Evolutionary conservation across 2,113 vertebrate species (phyloP).

Genomic region (Plecotus auritus): DNA sequence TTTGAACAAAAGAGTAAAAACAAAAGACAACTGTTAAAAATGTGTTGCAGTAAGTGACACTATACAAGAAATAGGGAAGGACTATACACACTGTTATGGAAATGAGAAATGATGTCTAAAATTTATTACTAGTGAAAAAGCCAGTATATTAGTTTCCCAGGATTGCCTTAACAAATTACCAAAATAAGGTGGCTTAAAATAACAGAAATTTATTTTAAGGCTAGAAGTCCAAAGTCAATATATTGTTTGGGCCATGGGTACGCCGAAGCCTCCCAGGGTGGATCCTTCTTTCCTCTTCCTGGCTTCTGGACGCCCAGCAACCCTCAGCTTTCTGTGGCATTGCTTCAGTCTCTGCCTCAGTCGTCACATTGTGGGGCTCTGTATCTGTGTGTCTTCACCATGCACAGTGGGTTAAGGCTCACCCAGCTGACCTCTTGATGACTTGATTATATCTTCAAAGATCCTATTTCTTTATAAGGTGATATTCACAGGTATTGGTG

Average conservation of each 20-base stretch:
- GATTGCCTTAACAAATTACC: background rate
- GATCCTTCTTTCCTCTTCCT: background rate
- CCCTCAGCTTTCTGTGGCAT: background rate
- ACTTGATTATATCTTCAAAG: background rate
- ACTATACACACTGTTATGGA: background rate
- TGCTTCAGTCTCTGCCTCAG: background rate
- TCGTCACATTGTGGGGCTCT: background rate
- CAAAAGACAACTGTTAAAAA: background rate
- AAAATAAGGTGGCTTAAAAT: background rate
- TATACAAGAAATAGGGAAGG: background rate
- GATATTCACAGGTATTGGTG: background rate
- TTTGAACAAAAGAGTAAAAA: background rate
- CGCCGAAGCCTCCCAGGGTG: rapidly evolving
- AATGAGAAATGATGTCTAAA: background rate
- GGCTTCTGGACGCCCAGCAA: background rate
- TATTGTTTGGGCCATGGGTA: rapidly evolving
- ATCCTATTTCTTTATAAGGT: background rate
- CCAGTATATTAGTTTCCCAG: background rate
- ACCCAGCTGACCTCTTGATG: background rate
- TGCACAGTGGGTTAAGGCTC: background rate
- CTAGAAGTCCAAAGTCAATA: background rate
- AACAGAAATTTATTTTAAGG: background rate
- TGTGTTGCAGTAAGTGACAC: background rate
- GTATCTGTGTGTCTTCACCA: background rate
- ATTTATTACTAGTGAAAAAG: background rate